phyloP scores from a whole-genome alignment of 2,888 invertebrate species.

The Drosophila kanekoi region DNA sequence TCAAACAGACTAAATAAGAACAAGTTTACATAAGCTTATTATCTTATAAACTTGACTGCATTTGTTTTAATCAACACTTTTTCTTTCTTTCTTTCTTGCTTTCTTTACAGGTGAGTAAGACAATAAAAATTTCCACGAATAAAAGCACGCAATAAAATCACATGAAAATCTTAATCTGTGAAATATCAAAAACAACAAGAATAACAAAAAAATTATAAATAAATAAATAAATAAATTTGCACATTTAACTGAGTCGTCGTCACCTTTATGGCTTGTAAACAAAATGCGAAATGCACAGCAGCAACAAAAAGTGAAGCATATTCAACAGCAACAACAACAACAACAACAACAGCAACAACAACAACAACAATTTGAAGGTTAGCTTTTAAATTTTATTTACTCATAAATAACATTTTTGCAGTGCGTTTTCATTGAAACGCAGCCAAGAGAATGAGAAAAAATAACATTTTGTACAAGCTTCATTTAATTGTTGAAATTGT shows the following conservation, averaged over 20 bases:
- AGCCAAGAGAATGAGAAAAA: conserved; percentile 36
- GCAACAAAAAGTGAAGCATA: conserved; percentile 12
- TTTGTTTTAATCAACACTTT: conserved; percentile 34
- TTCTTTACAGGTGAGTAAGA: conserved; percentile 66
- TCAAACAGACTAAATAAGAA: not conserved
- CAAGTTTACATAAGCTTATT: not conserved
- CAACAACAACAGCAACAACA: too few species aligned
- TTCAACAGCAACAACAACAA: too few species aligned
- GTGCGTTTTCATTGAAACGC: conserved; percentile 59
- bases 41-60: conserved; percentile 7
- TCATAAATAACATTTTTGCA: conserved; percentile 58
- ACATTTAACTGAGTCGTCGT: conserved; percentile 33
- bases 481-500: conserved; percentile 37
- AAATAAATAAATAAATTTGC: conserved; percentile 27
- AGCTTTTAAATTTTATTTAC: conserved; percentile 64
- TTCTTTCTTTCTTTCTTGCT: conserved; percentile 15
- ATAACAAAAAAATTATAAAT: conserved; percentile 6
- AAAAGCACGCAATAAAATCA: conserved; percentile 31
- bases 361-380: conserved; percentile 57
- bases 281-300: conserved; percentile 53
- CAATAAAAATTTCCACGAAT: conserved; percentile 38
- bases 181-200: conserved; percentile 12
- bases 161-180: conserved; percentile 32
- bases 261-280: conserved; percentile 62
- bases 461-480: conserved; percentile 29